Percentiles rank a stretch among this genome's conserved stretches.
Conservation (phyloP, 2,113 vertebrate genomes). For the Odontesthes bonariensis region DNA sequence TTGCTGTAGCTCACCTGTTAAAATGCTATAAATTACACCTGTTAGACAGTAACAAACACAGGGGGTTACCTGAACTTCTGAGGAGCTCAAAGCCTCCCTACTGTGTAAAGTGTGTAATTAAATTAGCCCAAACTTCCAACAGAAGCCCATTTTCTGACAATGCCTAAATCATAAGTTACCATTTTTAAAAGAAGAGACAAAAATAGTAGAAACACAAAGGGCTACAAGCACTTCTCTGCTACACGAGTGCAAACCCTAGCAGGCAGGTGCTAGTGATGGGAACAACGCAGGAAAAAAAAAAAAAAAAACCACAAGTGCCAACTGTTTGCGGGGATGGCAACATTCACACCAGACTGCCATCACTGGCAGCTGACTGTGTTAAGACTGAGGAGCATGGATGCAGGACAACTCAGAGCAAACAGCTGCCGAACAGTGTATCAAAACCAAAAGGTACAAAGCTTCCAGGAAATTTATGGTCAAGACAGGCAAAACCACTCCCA, state of each 20-base stretch:
- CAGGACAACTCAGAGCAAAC: constrained; percentile 21
- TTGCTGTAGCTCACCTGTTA: too few relatives aligned
- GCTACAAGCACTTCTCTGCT: constrained; percentile 17
- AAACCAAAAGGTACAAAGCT: constrained; percentile 5
- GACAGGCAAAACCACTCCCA: neutral
- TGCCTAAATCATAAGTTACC: neutral
- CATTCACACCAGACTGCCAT: constrained; percentile 47
- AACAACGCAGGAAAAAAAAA: constrained; percentile 23
- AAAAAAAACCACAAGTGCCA: constrained; percentile 60
- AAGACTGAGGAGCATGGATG: constrained; percentile 14
- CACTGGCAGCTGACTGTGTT: constrained; percentile 63
- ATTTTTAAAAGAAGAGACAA: too few relatives aligned
- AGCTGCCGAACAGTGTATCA: constrained; percentile 12
- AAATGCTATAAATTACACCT: neutral
- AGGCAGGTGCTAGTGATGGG: constrained; percentile 56
- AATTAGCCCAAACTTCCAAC: neutral
- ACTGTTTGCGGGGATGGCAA: constrained; percentile 52
- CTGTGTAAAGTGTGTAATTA: neutral
- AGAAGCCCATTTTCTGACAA: constrained; percentile 6
- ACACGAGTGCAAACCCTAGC: constrained; percentile 39
- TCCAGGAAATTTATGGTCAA: neutral
- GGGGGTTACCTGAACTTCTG: neutral
- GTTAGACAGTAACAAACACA: neutral
- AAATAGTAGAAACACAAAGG: constrained; percentile 8
- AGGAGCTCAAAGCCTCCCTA: constrained; percentile 32